Percentiles rank a stretch among this genome's conserved stretches.
Conservation (phyloP, 2,113 vertebrate species). For the Gila orcuttii region DNA sequence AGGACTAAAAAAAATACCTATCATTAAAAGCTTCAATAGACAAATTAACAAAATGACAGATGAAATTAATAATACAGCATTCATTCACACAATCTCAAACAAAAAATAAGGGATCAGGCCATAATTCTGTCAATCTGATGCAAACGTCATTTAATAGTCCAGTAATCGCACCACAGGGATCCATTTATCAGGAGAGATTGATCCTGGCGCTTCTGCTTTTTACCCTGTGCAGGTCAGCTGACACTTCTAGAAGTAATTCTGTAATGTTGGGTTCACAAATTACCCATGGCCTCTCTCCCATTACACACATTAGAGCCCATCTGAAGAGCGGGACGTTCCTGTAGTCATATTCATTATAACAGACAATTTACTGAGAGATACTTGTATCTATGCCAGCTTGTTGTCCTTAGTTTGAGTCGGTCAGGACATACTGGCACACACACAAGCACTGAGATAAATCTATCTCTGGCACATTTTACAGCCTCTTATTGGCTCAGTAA, state of each 20-base stretch:
- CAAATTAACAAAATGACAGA: neutral
- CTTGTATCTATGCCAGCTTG: constrained; percentile 57
- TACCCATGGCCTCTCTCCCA: constrained; percentile 46
- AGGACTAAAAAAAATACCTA: constrained; percentile 72
- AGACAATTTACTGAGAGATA: constrained; percentile 55
- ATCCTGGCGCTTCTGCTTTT: neutral
- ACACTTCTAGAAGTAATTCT: constrained; percentile 32
- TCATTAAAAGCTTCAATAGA: neutral
- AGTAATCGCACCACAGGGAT: constrained; percentile 35
- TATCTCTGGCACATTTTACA: constrained; percentile 15
- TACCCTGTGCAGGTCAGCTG: constrained; percentile 4
- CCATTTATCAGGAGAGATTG: constrained; percentile 14
- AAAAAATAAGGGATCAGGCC: neutral
- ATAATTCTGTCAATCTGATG: neutral
- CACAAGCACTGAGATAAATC: constrained; percentile 24
- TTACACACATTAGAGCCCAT: constrained; percentile 65
- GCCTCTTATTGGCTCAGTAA: constrained; percentile 23
- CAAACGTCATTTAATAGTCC: neutral
- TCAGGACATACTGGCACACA: constrained; percentile 15
- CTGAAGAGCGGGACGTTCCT: neutral
- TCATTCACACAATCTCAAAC: neutral
- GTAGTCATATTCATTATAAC: constrained; percentile 54
- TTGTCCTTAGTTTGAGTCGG: constrained; percentile 17
- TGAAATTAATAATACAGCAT: neutral
- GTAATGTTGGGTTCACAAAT: constrained; percentile 12